Evolutionary conservation across 2,113 vertebrate genomes (phyloP).

Genomic region (Thalassarche chlororhynchos): DNA sequence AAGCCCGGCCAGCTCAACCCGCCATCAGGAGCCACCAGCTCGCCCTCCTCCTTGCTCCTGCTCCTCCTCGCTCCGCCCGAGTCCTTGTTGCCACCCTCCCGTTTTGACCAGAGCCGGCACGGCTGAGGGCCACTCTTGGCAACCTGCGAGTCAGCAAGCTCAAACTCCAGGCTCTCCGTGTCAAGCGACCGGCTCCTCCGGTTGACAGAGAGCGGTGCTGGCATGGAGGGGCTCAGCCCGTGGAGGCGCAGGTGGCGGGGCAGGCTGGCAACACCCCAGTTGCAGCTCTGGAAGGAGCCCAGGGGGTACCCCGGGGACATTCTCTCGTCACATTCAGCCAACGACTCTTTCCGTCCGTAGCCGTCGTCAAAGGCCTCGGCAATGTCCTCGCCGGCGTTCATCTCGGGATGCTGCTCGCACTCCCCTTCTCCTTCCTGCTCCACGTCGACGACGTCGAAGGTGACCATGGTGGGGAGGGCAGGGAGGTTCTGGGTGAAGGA

Average conservation of each 20-base stretch:
- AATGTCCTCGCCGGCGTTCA: constrained; percentile 86
- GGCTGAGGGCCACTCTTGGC: constrained; percentile 43
- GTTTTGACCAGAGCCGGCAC: not conserved
- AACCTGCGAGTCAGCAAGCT: constrained; percentile 72
- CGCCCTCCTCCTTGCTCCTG: constrained; percentile 37
- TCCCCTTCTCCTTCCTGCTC: constrained; percentile 95
- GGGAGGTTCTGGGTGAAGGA: constrained; percentile 90
- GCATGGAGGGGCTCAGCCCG: constrained; percentile 77
- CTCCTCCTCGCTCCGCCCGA: constrained; percentile 43
- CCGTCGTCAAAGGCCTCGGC: constrained; percentile 88
- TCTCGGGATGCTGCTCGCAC: constrained; percentile 88
- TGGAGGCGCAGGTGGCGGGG: constrained; percentile 87
- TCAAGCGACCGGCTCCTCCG: constrained; percentile 93
- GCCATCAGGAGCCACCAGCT: constrained; percentile 15
- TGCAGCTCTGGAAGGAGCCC: constrained; percentile 76
- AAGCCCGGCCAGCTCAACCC: constrained; percentile 61
- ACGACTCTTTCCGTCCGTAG: constrained; percentile 87
- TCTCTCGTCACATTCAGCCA: constrained; percentile 86
- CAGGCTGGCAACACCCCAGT: constrained; percentile 91
- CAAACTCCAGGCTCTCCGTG: constrained; percentile 86
- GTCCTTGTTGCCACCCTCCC: constrained; percentile 44
- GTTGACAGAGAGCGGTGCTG: constrained; percentile 82
- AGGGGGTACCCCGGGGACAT: constrained; percentile 79
- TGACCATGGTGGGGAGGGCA: constrained; percentile 92
- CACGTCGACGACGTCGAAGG: constrained; percentile 94